Base-by-base conservation (phyloP, 2,797 vertebrate species). In the Arnoldichthys spilopterus region DNA sequence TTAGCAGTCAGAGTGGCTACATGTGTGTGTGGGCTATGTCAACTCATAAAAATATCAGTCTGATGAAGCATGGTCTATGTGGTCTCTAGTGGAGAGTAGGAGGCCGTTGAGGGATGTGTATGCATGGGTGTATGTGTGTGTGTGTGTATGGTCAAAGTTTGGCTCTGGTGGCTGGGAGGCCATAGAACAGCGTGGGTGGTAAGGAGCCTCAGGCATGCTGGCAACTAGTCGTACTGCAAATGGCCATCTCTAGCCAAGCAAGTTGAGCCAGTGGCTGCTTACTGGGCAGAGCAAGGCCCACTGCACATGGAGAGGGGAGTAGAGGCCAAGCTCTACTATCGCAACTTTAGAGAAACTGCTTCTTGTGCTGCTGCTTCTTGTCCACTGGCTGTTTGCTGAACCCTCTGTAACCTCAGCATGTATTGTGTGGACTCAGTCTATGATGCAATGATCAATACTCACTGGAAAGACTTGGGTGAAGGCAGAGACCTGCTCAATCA, bases 381-480 rank as follows among this genome's bases (percentile, higher is more conserved):
- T 94, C 92, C 91, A 92, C 92, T 92, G 92, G 85, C 87, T 89
- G 90, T 91, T 90, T 92, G 88, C 90, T 90, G 89, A 91, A 92
- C 92, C 90, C 89, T 82, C 83, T 83, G 77, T 84, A 79, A 85
- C 82, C 84, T 83, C 73, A 58, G 61, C 67, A 56, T 30, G 58
- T 83, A 43, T 83, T 86, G 18, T 67, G 76, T 84, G 78, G 66
- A 80, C 78, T 80, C 78, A 59, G 76, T 76, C 72, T 81, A 85
- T 93, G 90, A 91, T 92, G 92, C 88, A 93, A 92, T 89, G 78
- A 86, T 82, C 84, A 86, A 90, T 90, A 86, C 83, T 85, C 85
- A 81, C 87, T 82, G 87, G 88, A 88, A 89, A 90, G 78, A 72
- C 85, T 88, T 79, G 87, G 72, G 58, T 16, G 40, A 82, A 40